phyloP scores from a whole-genome alignment of 2,888 invertebrate genomes.

The Himalopsyche anomala region DNA sequence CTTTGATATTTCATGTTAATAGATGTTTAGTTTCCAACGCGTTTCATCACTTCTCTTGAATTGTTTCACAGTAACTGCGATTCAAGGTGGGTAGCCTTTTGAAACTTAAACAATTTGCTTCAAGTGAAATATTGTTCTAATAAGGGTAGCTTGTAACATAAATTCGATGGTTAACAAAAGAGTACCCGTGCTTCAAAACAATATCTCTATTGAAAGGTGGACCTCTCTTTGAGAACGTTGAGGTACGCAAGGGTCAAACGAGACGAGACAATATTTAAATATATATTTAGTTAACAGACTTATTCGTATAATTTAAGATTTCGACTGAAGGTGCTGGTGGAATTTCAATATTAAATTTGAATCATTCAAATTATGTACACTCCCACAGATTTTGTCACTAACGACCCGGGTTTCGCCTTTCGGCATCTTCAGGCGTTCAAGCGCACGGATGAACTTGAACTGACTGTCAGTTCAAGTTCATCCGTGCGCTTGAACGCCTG shows the following conservation, averaged over 20 bases:
- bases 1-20: too few relatives aligned
- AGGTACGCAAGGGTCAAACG: background rate
- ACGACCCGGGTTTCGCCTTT: too few relatives aligned
- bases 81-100: conserved; percentile 47
- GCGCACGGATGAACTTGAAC: too few relatives aligned
- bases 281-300: too few relatives aligned
- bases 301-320: too few relatives aligned
- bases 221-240: conserved; percentile 47
- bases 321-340: too few relatives aligned
- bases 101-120: conserved; percentile 65
- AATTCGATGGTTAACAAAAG: conserved; percentile 64
- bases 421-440: too few relatives aligned
- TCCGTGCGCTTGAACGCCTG: too few relatives aligned
- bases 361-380: too few relatives aligned
- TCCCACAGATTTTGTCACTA: too few relatives aligned
- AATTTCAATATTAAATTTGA: too few relatives aligned
- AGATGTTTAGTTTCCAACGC: background rate
- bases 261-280: background rate
- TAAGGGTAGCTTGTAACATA: conserved; percentile 63
- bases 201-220: conserved; percentile 63
- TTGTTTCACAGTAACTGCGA: conserved; percentile 13
- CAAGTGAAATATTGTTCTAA: conserved; percentile 65
- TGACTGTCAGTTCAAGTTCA: too few relatives aligned
- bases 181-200: conserved; percentile 60
- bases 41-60: background rate